Conservation (phyloP, 2,113 vertebrate genomes). For the Columba janthina region DNA sequence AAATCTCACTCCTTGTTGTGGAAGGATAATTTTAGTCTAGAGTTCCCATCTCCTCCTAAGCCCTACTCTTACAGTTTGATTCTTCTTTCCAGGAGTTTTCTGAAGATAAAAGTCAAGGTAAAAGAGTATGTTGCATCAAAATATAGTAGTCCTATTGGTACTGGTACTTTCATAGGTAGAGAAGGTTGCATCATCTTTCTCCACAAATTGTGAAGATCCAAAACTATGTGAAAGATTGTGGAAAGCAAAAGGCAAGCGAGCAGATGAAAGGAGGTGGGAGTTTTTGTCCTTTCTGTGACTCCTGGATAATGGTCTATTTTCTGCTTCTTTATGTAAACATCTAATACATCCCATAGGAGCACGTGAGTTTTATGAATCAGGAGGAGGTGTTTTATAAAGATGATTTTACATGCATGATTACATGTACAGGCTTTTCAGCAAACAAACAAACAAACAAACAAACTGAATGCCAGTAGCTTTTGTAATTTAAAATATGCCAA, state of each 20-base stretch:
- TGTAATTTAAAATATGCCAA: slow-evolving; percentile 32
- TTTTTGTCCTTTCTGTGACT: not conserved
- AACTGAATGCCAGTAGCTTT: slow-evolving; percentile 27
- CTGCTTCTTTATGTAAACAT: not conserved
- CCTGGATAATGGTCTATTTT: not conserved
- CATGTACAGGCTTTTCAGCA: not conserved
- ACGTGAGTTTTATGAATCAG: not conserved
- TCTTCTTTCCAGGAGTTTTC: not conserved
- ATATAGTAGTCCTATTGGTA: not conserved
- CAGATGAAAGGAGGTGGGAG: not conserved
- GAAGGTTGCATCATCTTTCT: not conserved
- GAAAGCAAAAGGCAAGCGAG: not conserved
- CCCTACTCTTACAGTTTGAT: not conserved
- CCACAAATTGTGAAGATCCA: not conserved
- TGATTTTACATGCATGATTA: not conserved
- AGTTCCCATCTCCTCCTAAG: not conserved
- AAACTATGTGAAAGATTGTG: not conserved
- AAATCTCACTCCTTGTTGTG: not conserved
- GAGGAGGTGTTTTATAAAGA: not conserved
- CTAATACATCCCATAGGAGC: not conserved
- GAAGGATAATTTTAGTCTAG: not conserved
- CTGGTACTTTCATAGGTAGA: not conserved
- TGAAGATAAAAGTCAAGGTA: not conserved
- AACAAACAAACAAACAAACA: not conserved
- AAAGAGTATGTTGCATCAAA: not conserved